Conservation (phyloP, 2,113 vertebrate species). For the Phocoena sinus region DNA sequence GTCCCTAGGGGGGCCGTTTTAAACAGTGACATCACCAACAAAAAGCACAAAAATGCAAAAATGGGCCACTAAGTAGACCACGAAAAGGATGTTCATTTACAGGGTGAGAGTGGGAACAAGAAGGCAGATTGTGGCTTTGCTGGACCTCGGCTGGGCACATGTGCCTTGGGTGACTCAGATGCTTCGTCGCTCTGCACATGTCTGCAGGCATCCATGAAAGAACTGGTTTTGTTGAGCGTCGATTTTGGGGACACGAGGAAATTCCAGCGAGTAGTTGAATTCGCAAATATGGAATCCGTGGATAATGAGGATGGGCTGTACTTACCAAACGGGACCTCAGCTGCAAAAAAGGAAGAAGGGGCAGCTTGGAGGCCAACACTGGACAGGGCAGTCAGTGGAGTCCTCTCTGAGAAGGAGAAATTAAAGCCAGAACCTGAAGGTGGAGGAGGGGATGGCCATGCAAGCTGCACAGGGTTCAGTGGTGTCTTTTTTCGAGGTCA, state of each 20-base stretch:
- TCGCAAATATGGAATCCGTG: rapidly evolving
- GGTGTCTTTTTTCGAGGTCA: not conserved
- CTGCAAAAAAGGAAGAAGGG: not conserved
- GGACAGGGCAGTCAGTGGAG: rapidly evolving
- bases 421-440: not conserved
- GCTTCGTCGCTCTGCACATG: rapidly evolving
- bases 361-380: not conserved
- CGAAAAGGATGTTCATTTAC: rapidly evolving
- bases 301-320: rapidly evolving
- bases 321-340: not conserved
- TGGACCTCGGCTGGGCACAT: rapidly evolving
- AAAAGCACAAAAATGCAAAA: no score
- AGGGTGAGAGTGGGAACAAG: rapidly evolving
- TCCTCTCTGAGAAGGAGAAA: not conserved
- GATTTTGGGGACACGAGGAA: not conserved
- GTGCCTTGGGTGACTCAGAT: rapidly evolving
- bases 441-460: not conserved
- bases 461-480: not conserved
- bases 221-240: rapidly evolving
- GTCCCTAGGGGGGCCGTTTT: not conserved
- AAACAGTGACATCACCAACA: no score
- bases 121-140: not conserved
- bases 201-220: rapidly evolving
- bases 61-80: not conserved
- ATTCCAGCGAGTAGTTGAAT: no score